Conservation (phyloP, 1,140 invertebrate genomes). For the Zelostemma sp. region DNA sequence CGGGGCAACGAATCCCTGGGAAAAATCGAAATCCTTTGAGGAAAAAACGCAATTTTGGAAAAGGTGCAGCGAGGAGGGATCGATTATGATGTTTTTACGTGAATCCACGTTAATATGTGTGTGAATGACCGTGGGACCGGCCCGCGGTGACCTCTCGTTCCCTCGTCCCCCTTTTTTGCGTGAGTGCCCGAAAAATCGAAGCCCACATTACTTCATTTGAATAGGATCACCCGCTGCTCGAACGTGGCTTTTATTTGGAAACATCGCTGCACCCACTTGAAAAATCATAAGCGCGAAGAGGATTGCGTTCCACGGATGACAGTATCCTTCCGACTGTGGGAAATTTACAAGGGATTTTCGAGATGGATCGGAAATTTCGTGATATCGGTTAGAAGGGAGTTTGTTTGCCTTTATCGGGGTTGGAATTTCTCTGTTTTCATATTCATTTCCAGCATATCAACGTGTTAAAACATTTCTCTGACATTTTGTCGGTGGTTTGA, state of each 20-base stretch:
- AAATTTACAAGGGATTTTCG: background rate
- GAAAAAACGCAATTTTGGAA: conserved; percentile 38
- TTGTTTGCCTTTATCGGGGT: too few species aligned
- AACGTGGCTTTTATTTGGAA: conserved; percentile 15
- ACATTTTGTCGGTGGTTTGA: too few species aligned
- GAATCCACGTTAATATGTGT: conserved; percentile 1
- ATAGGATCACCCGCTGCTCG: conserved; percentile 18
- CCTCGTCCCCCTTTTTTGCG: background rate
- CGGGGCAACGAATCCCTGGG: conserved; percentile 28
- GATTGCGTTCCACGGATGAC: conserved; percentile 12
- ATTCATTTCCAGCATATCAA: too few species aligned
- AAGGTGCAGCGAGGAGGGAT: conserved; percentile 16
- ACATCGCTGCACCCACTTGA: conserved; percentile 19
- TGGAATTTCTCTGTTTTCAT: too few species aligned
- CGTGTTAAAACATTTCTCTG: too few species aligned
- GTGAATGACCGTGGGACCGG: conserved; percentile 35
- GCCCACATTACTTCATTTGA: conserved; percentile 29
- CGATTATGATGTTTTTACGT: conserved; percentile 25
- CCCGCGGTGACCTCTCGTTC: conserved; percentile 16
- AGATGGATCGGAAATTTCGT: background rate
- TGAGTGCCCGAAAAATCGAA: conserved; percentile 17
- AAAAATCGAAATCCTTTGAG: conserved; percentile 37
- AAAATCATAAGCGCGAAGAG: conserved; percentile 24
- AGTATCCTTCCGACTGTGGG: conserved; percentile 11
- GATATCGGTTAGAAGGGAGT: background rate